Evolutionary conservation across 2,113 vertebrate genomes (phyloP).

Genomic region (Gyps fulvus): DNA sequence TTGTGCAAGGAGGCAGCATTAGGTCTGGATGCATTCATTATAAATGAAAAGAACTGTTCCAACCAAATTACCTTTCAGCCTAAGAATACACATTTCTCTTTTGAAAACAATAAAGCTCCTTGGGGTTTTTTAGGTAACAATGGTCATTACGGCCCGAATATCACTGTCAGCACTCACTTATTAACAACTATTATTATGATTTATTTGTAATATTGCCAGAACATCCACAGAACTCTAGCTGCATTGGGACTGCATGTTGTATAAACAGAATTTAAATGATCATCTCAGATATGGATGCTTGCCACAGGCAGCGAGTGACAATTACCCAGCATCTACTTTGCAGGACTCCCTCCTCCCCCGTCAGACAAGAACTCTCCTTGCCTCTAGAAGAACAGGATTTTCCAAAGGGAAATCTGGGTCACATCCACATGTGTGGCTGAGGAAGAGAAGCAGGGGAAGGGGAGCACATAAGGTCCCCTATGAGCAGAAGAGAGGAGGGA

Average conservation of each 20-base stretch:
- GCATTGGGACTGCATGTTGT: neutral
- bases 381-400: neutral
- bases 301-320: neutral
- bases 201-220: neutral
- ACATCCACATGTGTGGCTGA: neutral
- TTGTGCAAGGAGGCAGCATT: neutral
- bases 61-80: neutral
- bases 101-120: neutral
- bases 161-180: neutral
- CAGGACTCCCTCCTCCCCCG: neutral
- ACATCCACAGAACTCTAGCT: neutral
- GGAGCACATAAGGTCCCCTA: neutral
- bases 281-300: neutral
- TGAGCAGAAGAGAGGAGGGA: neutral
- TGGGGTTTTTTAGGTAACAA: neutral
- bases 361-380: neutral
- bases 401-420: neutral
- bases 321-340: neutral
- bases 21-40: neutral
- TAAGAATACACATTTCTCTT: neutral
- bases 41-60: neutral
- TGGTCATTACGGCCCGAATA: neutral
- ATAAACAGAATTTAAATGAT: neutral
- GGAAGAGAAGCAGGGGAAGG: neutral
- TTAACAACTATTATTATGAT: neutral